Evolutionary conservation across 2,113 vertebrate species (phyloP), one percentile per base, ranked within the genome.

Genomic region (Brachyistius frenatus): DNA sequence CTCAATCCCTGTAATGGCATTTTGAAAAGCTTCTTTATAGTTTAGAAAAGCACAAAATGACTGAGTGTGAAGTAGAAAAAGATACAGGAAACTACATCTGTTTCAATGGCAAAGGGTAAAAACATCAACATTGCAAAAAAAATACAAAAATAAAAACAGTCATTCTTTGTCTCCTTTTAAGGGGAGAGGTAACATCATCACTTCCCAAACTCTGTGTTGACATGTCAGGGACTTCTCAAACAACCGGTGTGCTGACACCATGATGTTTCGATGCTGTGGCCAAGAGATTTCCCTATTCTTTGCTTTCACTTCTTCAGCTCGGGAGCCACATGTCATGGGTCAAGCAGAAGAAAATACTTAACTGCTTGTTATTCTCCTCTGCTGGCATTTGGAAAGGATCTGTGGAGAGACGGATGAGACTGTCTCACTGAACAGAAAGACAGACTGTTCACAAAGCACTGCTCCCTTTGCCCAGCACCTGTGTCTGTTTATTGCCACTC

Each of bases 261-360:
- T 36, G 75, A 66, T 65, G 71, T 57, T 86, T 82, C 33, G 75
- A 66, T 65, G 71, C 55, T 86, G 81, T 80, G 67, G 81, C 50
- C 55, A 44, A 35, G 32, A 80, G 41, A 78, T 76, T 76, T 83
- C 80, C 56, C 50, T 41, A 39, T 61, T 73, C 66, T 76, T 66
- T 62, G 55, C 75, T 81, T 64, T 76, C 7, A 35, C 64, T 70
- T 23, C 23, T 23, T 76, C 39, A 53, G 76, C 50, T 49, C 31
- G 33, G 57, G 63, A 85, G 81, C 78, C 32, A 46, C 66, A 57
- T 88, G 91, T 91, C 87, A 92, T 33, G 66, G 88, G 90, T 91
- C 88, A 90, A 81, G 66, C 82, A 77, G 86, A 88, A 83, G 83
- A 90, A 88, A 89, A 88, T 83, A 81, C 74, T 90, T 90, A 86